Percentiles rank a stretch among this genome's conserved stretches.
phyloP scores from a whole-genome alignment of 2,888 invertebrate species.

The Polydrusus tereticollis region DNA sequence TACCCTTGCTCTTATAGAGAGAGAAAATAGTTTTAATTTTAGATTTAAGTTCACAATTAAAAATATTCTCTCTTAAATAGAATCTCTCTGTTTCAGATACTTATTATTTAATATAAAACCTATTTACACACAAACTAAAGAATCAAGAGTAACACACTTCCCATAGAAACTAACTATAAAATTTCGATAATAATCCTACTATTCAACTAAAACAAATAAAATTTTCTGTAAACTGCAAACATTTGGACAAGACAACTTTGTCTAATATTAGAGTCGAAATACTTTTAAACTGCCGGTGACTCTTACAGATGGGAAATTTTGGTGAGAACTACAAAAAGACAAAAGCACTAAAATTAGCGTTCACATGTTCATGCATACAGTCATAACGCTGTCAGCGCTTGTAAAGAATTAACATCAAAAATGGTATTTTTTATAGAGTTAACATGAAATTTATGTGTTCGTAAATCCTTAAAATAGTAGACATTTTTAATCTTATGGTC shows the following conservation, averaged over 20 bases:
- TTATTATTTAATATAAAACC: too few relatives aligned
- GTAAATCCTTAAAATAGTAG: neutral
- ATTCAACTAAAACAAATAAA: neutral
- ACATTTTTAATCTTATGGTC: neutral
- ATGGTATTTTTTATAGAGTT: conserved; percentile 5
- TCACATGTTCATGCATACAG: conserved; percentile 3
- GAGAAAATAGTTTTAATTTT: too few relatives aligned
- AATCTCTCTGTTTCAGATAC: too few relatives aligned
- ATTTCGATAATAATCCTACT: too few relatives aligned
- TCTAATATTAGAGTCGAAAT: conserved; percentile 17
- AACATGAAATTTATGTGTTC: neutral
- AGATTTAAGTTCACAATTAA: too few relatives aligned
- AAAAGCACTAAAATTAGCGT: conserved; percentile 12
- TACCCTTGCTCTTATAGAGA: too few relatives aligned
- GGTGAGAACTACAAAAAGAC: conserved; percentile 18
- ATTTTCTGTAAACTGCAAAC: neutral
- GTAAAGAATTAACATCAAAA: conserved; percentile 17
- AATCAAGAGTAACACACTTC: too few relatives aligned
- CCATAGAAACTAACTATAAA: too few relatives aligned
- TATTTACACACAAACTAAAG: too few relatives aligned
- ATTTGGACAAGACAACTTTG: neutral
- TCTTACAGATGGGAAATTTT: conserved; percentile 17
- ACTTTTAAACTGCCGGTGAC: neutral
- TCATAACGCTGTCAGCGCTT: conserved; percentile 3
- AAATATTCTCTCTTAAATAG: too few relatives aligned